phyloP scores from a whole-genome alignment of 2,797 vertebrate genomes.

The Pseudomugil tenellus region DNA sequence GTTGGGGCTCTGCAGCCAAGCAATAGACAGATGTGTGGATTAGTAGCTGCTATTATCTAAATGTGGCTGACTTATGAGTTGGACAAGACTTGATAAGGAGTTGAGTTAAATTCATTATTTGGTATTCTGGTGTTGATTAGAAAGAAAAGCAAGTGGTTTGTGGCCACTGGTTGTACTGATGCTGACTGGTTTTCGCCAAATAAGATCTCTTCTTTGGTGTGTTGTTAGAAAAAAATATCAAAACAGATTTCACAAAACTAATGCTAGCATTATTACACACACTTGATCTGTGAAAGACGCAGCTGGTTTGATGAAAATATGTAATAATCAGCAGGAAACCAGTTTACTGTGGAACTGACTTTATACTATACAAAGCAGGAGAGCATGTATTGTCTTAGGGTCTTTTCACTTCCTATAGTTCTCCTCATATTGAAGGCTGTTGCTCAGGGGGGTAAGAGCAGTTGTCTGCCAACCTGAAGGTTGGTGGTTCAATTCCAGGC shows the following conservation, averaged over 20 bases:
- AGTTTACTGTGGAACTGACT: slow-evolving; percentile 12
- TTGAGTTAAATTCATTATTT: slow-evolving; percentile 8
- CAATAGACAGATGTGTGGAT: neutral
- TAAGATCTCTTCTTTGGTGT: slow-evolving; percentile 40
- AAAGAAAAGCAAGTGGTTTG: slow-evolving; percentile 25
- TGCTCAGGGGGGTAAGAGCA: too few relatives aligned
- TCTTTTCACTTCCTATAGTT: slow-evolving; percentile 30
- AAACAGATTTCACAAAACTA: slow-evolving; percentile 25
- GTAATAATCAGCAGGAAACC: slow-evolving; percentile 42
- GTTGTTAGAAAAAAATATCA: slow-evolving; percentile 21
- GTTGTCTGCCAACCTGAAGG: too few relatives aligned
- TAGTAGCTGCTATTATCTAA: neutral
- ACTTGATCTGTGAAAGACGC: slow-evolving; percentile 24
- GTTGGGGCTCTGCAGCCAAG: neutral
- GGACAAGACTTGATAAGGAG: slow-evolving; percentile 1
- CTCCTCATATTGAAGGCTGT: slow-evolving; percentile 20
- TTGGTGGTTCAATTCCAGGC: too few relatives aligned
- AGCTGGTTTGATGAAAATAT: slow-evolving; percentile 7
- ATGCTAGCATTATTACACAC: slow-evolving; percentile 23
- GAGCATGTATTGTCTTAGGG: slow-evolving; percentile 27
- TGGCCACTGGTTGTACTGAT: slow-evolving; percentile 29
- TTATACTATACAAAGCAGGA: slow-evolving; percentile 24
- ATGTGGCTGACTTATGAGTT: neutral
- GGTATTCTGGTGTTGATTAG: too few relatives aligned
- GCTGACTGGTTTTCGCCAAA: slow-evolving; percentile 54